Percentiles rank a stretch among this genome's conserved stretches.
Evolutionary conservation across 2,888 invertebrate genomes (phyloP).

Genomic region (Flabesymbios commensalis): DNA sequence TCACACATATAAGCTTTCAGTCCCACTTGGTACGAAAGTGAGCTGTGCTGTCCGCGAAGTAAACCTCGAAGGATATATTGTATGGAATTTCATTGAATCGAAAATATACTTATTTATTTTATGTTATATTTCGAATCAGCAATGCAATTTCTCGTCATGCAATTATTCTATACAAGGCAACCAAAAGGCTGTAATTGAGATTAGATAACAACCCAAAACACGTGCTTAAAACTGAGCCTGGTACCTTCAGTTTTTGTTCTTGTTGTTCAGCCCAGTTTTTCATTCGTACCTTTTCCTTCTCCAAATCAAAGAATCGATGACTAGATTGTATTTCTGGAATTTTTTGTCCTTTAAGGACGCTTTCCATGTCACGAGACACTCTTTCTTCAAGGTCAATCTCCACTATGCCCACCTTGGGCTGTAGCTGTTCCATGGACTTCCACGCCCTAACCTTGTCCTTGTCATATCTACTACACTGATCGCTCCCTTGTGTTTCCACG

Average conservation of each 20-base stretch:
- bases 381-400: slow-evolving; percentile 6
- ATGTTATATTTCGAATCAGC: too few relatives aligned
- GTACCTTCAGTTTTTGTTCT: slow-evolving; percentile 42
- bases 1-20: too few relatives aligned
- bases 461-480: background rate
- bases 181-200: too few relatives aligned
- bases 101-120: too few relatives aligned
- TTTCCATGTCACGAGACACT: slow-evolving; percentile 11
- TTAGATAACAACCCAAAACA: too few relatives aligned
- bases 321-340: background rate
- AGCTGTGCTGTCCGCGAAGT: too few relatives aligned
- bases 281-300: slow-evolving; percentile 33
- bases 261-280: slow-evolving; percentile 45
- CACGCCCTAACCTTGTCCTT: background rate
- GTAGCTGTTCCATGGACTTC: slow-evolving; percentile 11
- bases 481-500: background rate
- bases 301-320: slow-evolving; percentile 21
- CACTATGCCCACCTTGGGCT: background rate
- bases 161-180: too few relatives aligned
- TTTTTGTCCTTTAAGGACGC: background rate
- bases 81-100: too few relatives aligned
- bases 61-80: too few relatives aligned
- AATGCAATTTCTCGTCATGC: too few relatives aligned
- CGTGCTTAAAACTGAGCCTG: too few relatives aligned
- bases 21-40: too few relatives aligned